phyloP scores from a whole-genome alignment of 1,140 invertebrate species.

The Diachasma alloeum region DNA sequence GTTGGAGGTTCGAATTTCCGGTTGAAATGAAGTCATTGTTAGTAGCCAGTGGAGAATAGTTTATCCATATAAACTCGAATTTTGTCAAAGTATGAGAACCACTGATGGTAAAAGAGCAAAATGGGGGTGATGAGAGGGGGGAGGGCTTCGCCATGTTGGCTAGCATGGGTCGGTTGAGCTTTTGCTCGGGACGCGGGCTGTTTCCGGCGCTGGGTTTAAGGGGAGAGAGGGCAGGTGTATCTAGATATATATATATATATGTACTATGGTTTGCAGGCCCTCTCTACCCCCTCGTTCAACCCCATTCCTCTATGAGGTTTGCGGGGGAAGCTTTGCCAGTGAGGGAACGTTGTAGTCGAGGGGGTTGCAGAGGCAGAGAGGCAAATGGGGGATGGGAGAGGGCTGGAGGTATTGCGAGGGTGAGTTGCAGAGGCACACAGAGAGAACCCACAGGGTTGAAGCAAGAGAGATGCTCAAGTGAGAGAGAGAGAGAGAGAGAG shows the following conservation, averaged over 20 bases:
- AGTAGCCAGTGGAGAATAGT: background rate
- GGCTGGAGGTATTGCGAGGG: background rate
- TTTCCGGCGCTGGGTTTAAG: slow-evolving; percentile 54
- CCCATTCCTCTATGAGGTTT: slow-evolving; percentile 41
- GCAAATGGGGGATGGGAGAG: background rate
- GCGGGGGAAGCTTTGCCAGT: slow-evolving; percentile 36
- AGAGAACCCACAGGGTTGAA: slow-evolving; percentile 24
- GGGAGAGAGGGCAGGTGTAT: slow-evolving; percentile 51
- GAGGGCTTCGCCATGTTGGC: slow-evolving; percentile 55
- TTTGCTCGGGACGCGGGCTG: slow-evolving; percentile 50
- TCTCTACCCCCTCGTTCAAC: slow-evolving; percentile 49
- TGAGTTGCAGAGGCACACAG: slow-evolving; percentile 10
- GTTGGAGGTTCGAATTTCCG: slow-evolving; percentile 11
- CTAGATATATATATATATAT: slow-evolving; percentile 48
- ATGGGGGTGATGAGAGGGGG: background rate
- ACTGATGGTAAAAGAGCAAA: slow-evolving; percentile 40
- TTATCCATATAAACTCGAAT: slow-evolving; percentile 8
- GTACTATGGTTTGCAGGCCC: slow-evolving; percentile 47
- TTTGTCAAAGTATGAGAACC: slow-evolving; percentile 50
- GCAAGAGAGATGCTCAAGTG: slow-evolving; percentile 13
- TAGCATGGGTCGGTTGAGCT: slow-evolving; percentile 55
- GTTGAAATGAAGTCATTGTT: slow-evolving; percentile 17
- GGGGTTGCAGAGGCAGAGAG: slow-evolving; percentile 3
- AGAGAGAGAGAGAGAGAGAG: slow-evolving; percentile 9
- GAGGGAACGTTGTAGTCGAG: background rate